Conservation (phyloP, 2,888 invertebrate species). For the Acleris laterana region DNA sequence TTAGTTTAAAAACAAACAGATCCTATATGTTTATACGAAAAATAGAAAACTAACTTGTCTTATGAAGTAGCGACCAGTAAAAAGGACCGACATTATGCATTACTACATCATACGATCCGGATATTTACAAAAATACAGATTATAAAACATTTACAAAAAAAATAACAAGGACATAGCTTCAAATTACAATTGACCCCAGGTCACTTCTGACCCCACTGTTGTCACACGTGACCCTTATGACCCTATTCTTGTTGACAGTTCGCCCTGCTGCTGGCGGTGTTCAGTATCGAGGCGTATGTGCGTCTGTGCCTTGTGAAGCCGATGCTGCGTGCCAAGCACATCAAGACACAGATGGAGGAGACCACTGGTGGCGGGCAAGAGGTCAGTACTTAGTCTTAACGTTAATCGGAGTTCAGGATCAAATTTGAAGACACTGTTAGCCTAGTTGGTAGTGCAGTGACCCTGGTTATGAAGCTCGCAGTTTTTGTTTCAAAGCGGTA, state of each 20-base stretch:
- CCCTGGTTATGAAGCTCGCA: no score
- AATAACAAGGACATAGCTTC: neutral
- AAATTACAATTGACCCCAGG: neutral
- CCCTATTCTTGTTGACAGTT: slow-evolving; percentile 84
- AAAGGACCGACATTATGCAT: no score
- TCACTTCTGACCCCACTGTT: neutral
- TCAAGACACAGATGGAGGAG: slow-evolving; percentile 90
- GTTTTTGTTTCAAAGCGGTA: no score
- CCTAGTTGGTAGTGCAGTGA: no score
- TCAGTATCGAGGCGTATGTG: slow-evolving; percentile 89
- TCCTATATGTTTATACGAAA: no score
- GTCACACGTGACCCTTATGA: slow-evolving; percentile 3
- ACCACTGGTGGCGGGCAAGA: slow-evolving; percentile 91
- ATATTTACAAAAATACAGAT: no score
- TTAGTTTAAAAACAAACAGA: no score
- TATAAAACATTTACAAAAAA: no score
- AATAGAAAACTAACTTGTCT: no score
- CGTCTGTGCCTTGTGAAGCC: slow-evolving; percentile 91
- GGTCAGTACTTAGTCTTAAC: slow-evolving; percentile 55
- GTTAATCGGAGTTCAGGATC: neutral
- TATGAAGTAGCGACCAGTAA: no score
- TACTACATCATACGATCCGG: no score
- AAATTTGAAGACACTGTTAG: no score
- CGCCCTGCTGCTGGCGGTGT: slow-evolving; percentile 86
- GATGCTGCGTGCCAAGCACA: slow-evolving; percentile 88